phyloP scores from a whole-genome alignment of 2,113 vertebrate genomes.

The Mionectes macconnelli region DNA sequence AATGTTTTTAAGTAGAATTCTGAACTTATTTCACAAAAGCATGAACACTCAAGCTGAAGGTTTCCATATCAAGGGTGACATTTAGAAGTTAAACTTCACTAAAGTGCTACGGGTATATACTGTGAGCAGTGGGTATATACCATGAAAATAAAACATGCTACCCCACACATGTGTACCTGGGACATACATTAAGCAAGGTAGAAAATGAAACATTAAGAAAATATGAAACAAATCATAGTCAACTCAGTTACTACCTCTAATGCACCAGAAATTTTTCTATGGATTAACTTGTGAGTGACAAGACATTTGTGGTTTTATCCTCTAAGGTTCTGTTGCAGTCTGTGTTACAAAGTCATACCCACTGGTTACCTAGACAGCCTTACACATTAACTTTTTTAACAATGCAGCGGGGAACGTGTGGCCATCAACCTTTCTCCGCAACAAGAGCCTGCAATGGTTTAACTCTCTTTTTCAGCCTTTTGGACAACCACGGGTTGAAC shows the following conservation, averaged over 20 bases:
- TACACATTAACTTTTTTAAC: not conserved
- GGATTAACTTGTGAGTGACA: not conserved
- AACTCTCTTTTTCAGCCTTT: not conserved
- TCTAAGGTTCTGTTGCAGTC: not conserved
- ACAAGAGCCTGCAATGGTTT: not conserved
- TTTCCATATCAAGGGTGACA: not conserved
- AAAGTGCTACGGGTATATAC: not conserved
- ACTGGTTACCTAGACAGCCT: not conserved
- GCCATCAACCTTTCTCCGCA: not conserved
- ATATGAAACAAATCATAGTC: not conserved
- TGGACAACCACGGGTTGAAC: fast-evolving
- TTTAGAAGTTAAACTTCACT: not conserved
- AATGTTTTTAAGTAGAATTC: not conserved
- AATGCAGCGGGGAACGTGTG: not conserved
- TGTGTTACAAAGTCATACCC: not conserved
- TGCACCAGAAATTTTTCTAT: not conserved
- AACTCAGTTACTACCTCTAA: not conserved
- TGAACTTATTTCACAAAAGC: not conserved
- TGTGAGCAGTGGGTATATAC: not conserved
- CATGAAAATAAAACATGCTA: not conserved
- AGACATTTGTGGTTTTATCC: not conserved
- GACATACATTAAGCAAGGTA: not conserved
- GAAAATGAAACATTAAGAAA: not conserved
- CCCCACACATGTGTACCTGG: not conserved
- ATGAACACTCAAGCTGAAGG: not conserved